phyloP scores from a whole-genome alignment of 2,113 vertebrate species.

The Rissa tridactyla region DNA sequence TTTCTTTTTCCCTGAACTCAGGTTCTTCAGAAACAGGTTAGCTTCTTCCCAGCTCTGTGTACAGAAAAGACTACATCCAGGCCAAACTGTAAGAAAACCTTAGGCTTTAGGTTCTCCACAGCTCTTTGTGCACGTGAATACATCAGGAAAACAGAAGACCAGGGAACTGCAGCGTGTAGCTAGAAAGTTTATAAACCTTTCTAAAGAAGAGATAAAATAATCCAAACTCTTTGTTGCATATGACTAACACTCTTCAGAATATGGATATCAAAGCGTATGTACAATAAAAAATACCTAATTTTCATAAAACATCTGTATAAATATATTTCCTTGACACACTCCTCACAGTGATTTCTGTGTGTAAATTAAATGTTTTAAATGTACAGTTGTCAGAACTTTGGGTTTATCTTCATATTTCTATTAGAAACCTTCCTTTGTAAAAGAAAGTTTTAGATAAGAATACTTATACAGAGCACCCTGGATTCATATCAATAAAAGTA shows the following conservation, averaged over 20 bases:
- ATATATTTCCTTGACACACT: neutral
- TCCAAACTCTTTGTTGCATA: neutral
- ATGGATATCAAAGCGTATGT: neutral
- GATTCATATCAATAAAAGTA: neutral
- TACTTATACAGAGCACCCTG: neutral
- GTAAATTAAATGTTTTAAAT: neutral
- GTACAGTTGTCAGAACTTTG: neutral
- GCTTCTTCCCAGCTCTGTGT: neutral
- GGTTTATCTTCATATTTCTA: neutral
- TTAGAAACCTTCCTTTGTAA: constrained; percentile 4
- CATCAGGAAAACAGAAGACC: neutral
- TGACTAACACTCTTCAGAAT: neutral
- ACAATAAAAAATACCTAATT: neutral
- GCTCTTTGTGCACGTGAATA: neutral
- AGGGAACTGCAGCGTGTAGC: neutral
- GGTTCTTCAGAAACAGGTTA: neutral
- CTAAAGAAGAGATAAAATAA: neutral
- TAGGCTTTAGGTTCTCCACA: neutral
- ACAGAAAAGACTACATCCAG: neutral
- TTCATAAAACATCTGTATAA: neutral
- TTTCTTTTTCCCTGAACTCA: neutral
- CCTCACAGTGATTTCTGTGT: neutral
- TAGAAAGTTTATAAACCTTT: neutral
- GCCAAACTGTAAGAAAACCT: neutral
- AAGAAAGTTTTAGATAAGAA: neutral